A percentile compares a stretch with the other conserved stretches of the same genome.
Conservation (phyloP, 2,888 invertebrate genomes). For the Catonia carolina region DNA sequence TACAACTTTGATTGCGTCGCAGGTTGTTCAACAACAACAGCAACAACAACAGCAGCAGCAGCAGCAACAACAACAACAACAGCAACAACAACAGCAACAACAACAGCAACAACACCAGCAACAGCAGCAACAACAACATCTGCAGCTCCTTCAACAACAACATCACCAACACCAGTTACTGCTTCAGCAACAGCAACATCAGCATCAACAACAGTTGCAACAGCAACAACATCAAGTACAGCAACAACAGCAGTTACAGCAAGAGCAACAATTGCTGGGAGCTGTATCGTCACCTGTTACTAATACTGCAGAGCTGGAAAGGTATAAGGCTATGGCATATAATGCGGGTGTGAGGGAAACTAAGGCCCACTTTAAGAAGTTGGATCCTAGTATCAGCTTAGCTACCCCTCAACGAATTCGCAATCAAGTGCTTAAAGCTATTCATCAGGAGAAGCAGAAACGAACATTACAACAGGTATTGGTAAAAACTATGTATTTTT, state of each 20-base stretch:
- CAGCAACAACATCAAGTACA: constrained; percentile 4
- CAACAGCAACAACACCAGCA: constrained; percentile 36
- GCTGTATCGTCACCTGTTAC: constrained; percentile 35
- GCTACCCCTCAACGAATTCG: constrained; percentile 45
- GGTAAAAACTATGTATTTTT: no score
- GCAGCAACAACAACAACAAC: constrained; percentile 1
- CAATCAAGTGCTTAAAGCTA: constrained; percentile 23
- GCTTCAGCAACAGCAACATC: constrained; percentile 46
- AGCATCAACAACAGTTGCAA: constrained; percentile 37
- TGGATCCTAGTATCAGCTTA: constrained; percentile 49
- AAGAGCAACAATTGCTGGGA: constrained; percentile 17
- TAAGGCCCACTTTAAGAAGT: constrained; percentile 54
- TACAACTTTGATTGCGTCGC: no score
- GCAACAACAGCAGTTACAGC: constrained; percentile 12
- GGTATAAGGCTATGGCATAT: constrained; percentile 43
- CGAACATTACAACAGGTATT: constrained; percentile 23
- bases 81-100: constrained; percentile 40
- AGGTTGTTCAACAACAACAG: not conserved
- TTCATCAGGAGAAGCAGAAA: constrained; percentile 24
- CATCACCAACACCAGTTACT: constrained; percentile 40
- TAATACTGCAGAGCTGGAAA: constrained; percentile 42
- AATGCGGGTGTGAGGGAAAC: constrained; percentile 40
- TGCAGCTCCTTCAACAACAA: constrained; percentile 45
- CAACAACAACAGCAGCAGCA: not conserved
- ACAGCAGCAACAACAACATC: constrained; percentile 31